Evolutionary conservation across 2,888 invertebrate genomes (phyloP).

Genomic region (Ectemnius continuus): DNA sequence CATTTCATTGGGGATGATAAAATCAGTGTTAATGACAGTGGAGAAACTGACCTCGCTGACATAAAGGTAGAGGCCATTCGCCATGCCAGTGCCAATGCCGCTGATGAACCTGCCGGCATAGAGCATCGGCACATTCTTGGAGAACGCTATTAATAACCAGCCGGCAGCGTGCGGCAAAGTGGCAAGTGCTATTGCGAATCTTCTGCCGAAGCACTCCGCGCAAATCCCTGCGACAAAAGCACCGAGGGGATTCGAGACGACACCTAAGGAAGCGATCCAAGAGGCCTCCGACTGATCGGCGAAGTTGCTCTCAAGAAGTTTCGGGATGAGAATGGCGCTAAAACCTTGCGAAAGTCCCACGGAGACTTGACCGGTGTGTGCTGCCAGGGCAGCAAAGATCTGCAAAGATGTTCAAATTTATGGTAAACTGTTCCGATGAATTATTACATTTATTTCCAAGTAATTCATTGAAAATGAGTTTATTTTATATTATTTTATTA

Average conservation of each 20-base stretch:
- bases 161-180: constrained; percentile 84
- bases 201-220: constrained; percentile 84
- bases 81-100: constrained; percentile 84
- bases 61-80: constrained; percentile 73
- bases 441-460: too few species aligned
- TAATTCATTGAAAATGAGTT: too few species aligned
- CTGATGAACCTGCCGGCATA: constrained; percentile 85
- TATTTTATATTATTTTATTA: too few species aligned
- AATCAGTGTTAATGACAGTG: not conserved
- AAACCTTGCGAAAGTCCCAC: constrained; percentile 88
- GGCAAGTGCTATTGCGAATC: constrained; percentile 83
- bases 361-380: constrained; percentile 87
- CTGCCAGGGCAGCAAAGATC: constrained; percentile 85
- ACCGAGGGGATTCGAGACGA: constrained; percentile 85
- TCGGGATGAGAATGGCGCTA: constrained; percentile 86
- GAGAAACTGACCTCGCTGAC: constrained; percentile 69
- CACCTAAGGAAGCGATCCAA: constrained; percentile 87
- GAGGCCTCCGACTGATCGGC: constrained; percentile 83
- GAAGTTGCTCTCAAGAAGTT: constrained; percentile 81
- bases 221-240: constrained; percentile 84
- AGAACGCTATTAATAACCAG: constrained; percentile 85
- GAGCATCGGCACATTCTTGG: constrained; percentile 82
- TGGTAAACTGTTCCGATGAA: too few species aligned
- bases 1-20: too few species aligned
- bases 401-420: constrained; percentile 60